A percentile compares a stretch with the other conserved stretches of the same genome.
Conservation (phyloP, 2,113 vertebrate species). For the Anarrhichthys ocellatus region DNA sequence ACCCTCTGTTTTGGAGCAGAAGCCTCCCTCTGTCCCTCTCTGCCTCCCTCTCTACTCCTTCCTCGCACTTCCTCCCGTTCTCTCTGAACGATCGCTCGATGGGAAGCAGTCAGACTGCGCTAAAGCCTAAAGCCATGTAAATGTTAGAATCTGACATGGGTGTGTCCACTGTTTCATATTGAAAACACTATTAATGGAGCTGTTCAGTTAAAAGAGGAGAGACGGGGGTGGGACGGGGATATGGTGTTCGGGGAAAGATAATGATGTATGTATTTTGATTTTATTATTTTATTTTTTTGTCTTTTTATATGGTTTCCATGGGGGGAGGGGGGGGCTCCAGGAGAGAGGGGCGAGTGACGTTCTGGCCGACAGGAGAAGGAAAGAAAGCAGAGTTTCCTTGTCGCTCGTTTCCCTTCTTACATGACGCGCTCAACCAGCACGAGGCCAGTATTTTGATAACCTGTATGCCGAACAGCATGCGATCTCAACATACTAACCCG, state of each 20-base stretch:
- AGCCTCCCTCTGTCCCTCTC: conserved; percentile 67
- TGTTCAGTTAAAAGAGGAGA: conserved; percentile 54
- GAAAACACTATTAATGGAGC: conserved; percentile 84
- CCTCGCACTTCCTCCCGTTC: conserved; percentile 55
- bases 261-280: conserved; percentile 62
- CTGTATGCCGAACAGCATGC: conserved; percentile 74
- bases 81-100: conserved; percentile 57
- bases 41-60: conserved; percentile 56
- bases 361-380: conserved; percentile 37
- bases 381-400: conserved; percentile 57
- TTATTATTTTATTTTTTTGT: conserved; percentile 51
- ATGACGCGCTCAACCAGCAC: conserved; percentile 70
- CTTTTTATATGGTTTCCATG: conserved; percentile 63
- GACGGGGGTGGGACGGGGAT: conserved; percentile 18
- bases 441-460: conserved; percentile 80
- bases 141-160: conserved; percentile 90
- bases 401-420: conserved; percentile 70
- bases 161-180: conserved; percentile 89
- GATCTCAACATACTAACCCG: conserved; percentile 64
- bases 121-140: conserved; percentile 83
- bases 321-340: conserved; percentile 34
- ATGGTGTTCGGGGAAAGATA: conserved; percentile 35
- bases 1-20: conserved; percentile 75
- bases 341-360: conserved; percentile 43
- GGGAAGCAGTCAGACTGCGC: conserved; percentile 73